Base-by-base conservation (phyloP, 2,113 vertebrate genomes). In the Campylomormyrus tamandua region DNA sequence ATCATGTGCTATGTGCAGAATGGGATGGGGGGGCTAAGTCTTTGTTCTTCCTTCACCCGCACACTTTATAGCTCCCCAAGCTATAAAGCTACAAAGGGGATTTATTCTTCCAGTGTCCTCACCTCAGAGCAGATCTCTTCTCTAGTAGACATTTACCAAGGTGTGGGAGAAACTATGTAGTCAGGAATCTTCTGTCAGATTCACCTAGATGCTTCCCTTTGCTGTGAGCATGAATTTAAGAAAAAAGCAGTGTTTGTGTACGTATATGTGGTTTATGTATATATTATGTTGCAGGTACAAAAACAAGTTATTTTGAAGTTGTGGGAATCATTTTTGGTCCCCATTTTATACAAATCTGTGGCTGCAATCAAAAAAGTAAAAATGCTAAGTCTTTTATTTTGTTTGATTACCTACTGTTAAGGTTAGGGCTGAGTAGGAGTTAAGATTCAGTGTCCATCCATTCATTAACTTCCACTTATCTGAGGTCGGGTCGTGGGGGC, bases 131-230 rank as follows among this genome's bases (percentile, higher is more conserved):
- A 31, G 62, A n/a, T 70, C 27, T 31, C 0, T 70, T 70, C 62
- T 31, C 9, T 31, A 31, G 27, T 13, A 70, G 62, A 31, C 62
- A 56, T 31, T 10, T 70, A 10, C 62, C 27, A 27, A 31, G 27
- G 24, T 70, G 24, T 0, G n/a, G n/a, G 62, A 9, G 8, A 6
- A 53, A 21, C 52, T 21, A 19, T 53, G 17, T 53, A 27, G 62
- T 66, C n/a, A n/a, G 62, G 62, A 66, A 27, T 66, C 7, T 66
- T 66, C 62, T 27, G 27, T 70, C 62, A 27, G 88, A 87, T 91
- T 88, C 89, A 39, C 86, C 66, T 66, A 52, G 35, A 84, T 70
- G 62, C 89, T 70, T 70, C 2, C 19, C 19, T 70, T 70, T 70
- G n/a, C n/a, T 13, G 24, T 70, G 62, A 70, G 27, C 27, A 70